Conservation (phyloP, 2,113 vertebrate genomes). For the Setophaga kirtlandii region DNA sequence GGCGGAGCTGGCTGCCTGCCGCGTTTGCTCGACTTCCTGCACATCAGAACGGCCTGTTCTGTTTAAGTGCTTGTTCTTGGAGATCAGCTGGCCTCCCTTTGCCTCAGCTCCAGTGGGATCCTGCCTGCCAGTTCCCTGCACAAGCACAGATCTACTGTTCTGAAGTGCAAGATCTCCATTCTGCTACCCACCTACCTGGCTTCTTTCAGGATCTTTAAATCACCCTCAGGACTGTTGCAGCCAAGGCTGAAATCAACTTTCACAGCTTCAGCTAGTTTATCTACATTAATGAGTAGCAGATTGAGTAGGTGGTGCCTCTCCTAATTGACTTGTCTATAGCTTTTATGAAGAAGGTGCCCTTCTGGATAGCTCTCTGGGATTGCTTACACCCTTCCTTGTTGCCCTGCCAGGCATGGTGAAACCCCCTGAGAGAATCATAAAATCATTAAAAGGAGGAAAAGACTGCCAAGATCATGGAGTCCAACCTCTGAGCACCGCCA, state of each 20-base stretch:
- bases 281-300: background rate
- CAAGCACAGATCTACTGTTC: background rate
- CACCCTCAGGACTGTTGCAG: background rate
- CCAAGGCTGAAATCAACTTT: background rate
- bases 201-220: background rate
- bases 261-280: background rate
- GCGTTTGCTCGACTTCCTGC: background rate
- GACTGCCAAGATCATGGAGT: background rate
- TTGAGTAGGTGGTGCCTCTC: background rate
- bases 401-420: background rate
- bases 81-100: background rate
- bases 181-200: background rate
- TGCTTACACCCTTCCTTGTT: background rate
- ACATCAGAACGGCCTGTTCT: background rate
- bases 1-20: background rate
- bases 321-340: background rate
- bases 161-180: accelerated
- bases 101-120: background rate
- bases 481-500: background rate
- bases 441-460: background rate
- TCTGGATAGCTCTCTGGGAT: background rate
- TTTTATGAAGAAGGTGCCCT: background rate
- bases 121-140: background rate
- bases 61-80: background rate
- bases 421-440: background rate